Base-by-base conservation (phyloP, 2,113 vertebrate species). In the Arenaria interpres region DNA sequence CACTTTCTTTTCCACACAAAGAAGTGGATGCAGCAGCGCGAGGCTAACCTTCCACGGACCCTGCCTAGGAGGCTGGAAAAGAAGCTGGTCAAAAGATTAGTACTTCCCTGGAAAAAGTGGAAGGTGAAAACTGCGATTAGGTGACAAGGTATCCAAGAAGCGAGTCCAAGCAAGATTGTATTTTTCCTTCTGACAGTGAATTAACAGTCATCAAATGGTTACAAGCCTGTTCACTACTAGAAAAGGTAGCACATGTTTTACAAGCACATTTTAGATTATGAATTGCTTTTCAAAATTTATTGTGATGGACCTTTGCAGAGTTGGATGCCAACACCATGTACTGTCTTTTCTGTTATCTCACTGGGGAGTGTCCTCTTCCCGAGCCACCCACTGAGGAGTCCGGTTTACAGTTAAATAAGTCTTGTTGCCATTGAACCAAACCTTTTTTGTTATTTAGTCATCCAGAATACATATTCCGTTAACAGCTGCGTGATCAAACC, bases 1-100 rank as follows among this genome's bases (percentile, higher is more conserved):
- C 74, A 69, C 39, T 89, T 91, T 79, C 82, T 83, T 90, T 89
- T 85, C 87, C 71, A 68, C 66, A 89, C 78, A 94, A 96, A 94
- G 89, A 90, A 89, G 39, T 4, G 23, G 77, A 74, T n/a, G 88
- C 66, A 81, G 88, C 78, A 91, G 50, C 63, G 48, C 0, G 7
- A 88, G 72, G 18, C 48, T 64, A 32, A 28, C 14, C 27, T 96
- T 90, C 84, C 69, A 94, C 74, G 94, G 41, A 60, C 41, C 39
- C 25, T 21, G 37, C 30, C 41, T 69, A 64, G 62, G 57, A 89
- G 39, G 15, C 33, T 88, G 79, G 76, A 81, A 86, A 67, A 71
- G 72, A 63, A 54, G 5, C 18, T 54, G 24, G 9, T 51, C 4
- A 3, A 73, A 60, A 85, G 18, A 64, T 28, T 73, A 53, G 51